Conservation (phyloP, 2,888 invertebrate species). For the Diarsia dahlii region DNA sequence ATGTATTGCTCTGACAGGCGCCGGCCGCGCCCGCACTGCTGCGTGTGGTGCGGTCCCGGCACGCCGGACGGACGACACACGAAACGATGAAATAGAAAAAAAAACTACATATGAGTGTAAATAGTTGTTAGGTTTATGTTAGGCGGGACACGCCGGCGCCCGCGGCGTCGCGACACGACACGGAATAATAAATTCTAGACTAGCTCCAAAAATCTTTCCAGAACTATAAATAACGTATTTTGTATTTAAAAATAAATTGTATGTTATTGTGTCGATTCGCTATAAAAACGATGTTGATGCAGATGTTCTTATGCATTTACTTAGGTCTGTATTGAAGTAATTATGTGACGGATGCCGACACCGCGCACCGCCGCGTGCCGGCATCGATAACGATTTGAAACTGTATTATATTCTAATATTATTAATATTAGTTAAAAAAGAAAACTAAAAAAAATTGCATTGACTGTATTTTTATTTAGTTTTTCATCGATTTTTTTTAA, state of each 20-base stretch:
- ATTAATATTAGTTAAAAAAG: constrained; percentile 65
- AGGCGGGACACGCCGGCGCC: constrained; percentile 28
- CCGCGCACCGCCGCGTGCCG: constrained; percentile 50
- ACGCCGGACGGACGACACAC: constrained; percentile 33
- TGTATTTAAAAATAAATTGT: constrained; percentile 70
- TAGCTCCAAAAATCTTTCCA: constrained; percentile 65
- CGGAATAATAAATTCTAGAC: constrained; percentile 63
- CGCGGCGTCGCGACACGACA: constrained; percentile 42
- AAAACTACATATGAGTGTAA: constrained; percentile 66
- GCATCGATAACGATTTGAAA: constrained; percentile 62
- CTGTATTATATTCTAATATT: constrained; percentile 72
- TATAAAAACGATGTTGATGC: constrained; percentile 62
- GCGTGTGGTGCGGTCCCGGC: constrained; percentile 1
- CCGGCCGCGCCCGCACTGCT: not conserved
- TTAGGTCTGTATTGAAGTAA: constrained; percentile 69
- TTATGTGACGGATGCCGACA: constrained; percentile 60
- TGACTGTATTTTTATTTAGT: constrained; percentile 71
- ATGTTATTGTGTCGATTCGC: constrained; percentile 69
- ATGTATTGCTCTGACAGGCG: constrained; percentile 11
- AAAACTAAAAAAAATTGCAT: constrained; percentile 71
- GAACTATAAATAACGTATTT: constrained; percentile 71
- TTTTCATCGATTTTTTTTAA: constrained; percentile 64
- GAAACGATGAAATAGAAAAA: constrained; percentile 49
- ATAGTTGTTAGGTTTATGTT: constrained; percentile 67
- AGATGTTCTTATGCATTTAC: constrained; percentile 72